Base-by-base conservation (phyloP, 2,113 vertebrate genomes). In the Sardina pilchardus region DNA sequence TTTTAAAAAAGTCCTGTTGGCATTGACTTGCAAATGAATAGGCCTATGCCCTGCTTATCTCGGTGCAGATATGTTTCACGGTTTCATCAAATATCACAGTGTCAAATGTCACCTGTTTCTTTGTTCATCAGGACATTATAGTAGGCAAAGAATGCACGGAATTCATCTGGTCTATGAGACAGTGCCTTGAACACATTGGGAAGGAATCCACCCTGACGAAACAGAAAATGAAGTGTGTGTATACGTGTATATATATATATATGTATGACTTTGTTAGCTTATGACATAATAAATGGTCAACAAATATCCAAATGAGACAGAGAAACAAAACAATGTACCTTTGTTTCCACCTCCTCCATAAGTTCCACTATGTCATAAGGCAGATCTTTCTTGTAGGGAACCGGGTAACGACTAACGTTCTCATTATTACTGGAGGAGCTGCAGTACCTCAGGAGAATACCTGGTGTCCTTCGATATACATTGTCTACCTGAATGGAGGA, bases 121-220 rank as follows among this genome's bases (percentile, higher is more conserved):
- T 97, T 97, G 94, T 97, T 97, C 94, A 96, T 96, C 17, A 96
- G 89, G 43, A 94, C 91, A 59, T 95, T 95, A 92, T 97, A 98
- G 90, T 96, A 97, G 1, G 95, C 87, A 89, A 97, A 97, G 93
- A 97, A 97, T 43, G 95, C 95, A 91, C 96, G 93, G 90, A 97
- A 97, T 93, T 97, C 96, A 14, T 90, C 88, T 3, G 96, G 95
- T 50, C 94, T 90, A 82, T 96, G 95, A 82, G 96, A 93, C 24
- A 94, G 91, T 14, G 88, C 94, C 92, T 95, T 96, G 91, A 97
- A 97, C 63, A 96, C 90, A 39, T 97, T 97, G 16, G 96, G 96
- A 87, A 98, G 90, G 93, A 97, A 96, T 7, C 94, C 95, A 84
- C 89, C 91, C 95, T 97, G 90, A 75, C 39, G 71, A 78, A 78